Percentiles rank a stretch among this genome's conserved stretches.
Evolutionary conservation across 2,113 vertebrate species (phyloP).

Genomic region (Tricholaema leucomelas): DNA sequence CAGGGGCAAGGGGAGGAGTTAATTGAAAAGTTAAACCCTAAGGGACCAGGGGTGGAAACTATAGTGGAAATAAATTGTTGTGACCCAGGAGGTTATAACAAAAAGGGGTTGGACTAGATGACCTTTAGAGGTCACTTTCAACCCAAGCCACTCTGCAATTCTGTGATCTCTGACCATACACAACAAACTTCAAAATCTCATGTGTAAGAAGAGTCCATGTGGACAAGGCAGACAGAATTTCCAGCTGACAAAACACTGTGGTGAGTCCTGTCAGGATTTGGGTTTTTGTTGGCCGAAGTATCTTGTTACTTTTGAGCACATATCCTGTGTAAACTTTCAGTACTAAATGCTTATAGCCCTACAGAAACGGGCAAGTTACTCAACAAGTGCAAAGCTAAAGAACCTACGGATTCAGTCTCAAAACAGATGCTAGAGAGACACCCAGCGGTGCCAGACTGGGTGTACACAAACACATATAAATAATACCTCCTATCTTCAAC

Average conservation of each 20-base stretch:
- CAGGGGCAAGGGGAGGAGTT: too few relatives aligned
- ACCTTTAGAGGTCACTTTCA: too few relatives aligned
- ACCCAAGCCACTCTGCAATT: too few relatives aligned
- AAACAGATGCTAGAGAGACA: slow-evolving; percentile 54
- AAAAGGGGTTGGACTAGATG: too few relatives aligned
- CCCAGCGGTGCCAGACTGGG: slow-evolving; percentile 22
- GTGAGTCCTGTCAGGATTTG: background rate
- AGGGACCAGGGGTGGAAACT: too few relatives aligned
- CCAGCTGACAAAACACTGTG: background rate
- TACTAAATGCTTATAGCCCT: background rate
- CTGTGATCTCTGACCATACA: background rate
- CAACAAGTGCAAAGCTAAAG: background rate
- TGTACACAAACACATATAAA: background rate
- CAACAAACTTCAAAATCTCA: background rate
- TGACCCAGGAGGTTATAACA: too few relatives aligned
- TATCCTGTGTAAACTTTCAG: background rate
- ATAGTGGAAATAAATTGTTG: too few relatives aligned
- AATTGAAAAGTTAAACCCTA: too few relatives aligned
- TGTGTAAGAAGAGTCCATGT: fast-evolving
- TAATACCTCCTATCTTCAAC: fast-evolving
- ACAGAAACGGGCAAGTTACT: background rate
- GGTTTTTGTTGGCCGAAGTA: background rate
- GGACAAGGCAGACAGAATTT: background rate
- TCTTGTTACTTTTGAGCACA: background rate
- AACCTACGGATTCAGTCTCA: background rate